Evolutionary conservation across 2,888 invertebrate species (phyloP), one percentile per base, ranked within the genome.

Genomic region (Encarsia formosa): DNA sequence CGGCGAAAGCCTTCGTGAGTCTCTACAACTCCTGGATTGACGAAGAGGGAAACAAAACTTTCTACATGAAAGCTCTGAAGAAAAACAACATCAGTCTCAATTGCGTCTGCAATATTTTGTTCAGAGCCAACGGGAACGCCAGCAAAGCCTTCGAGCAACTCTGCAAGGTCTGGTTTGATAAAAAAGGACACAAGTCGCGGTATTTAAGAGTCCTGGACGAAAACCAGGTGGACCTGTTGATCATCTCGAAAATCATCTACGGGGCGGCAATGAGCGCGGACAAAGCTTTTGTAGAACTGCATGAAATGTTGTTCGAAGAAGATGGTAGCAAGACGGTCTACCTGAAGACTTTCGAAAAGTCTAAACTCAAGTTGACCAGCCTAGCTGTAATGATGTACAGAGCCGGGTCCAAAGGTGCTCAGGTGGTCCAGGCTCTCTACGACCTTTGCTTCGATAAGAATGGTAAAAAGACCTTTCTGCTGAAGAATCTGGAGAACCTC

Each of bases 141-240:
- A 49, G 57, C 50, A 43, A 62, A 60, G 61, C 64, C 61, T 67
- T 67, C 59, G 54, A 61, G 59, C 53, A 62, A 19, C 59, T 66
- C 4, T 58, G 60, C 59, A 51, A 42, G 38, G 48, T 58, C 20
- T 65, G 62, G 58, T 63, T 67, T 58, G 56, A 59, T 55, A 51
- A 2, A 16, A 8, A 45, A 13, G 57, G 52, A 34, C 49, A 51
- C 11, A 52, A 42, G 38, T 56, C 51, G 3, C 15, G 48, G 20
- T 32, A 43, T 47, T 47, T 59, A 39, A 45, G 41, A 39, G 39
- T 23, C 4, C 35, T 49, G 5, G 45, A 44, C 11, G 31, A 31
- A 6, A n/a, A 11, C 6, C 13, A 15, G 15, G 31, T 31, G 11
- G 31, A 31, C 15, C 15, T 31, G 15, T n/a, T n/a, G 15, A 6